phyloP scores from a whole-genome alignment of 2,888 invertebrate species.

The Zhuqinia jingwanae region DNA sequence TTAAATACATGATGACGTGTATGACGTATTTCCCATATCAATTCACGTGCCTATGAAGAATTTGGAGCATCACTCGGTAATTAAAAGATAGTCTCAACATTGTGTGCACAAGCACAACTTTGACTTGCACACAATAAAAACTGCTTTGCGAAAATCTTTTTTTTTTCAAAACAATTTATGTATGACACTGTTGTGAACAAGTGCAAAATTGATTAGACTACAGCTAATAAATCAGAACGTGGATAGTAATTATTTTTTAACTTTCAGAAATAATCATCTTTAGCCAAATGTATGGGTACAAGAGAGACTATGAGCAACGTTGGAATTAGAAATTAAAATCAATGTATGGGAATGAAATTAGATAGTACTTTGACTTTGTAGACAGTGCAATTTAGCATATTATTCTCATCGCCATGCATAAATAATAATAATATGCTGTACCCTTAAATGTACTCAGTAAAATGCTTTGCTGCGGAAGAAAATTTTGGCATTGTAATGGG shows the following conservation, averaged over 20 bases:
- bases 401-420: background rate
- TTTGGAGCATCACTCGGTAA: too few species aligned
- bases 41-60: too few species aligned
- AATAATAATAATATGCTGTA: background rate
- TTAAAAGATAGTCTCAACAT: too few species aligned
- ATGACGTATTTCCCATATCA: too few species aligned
- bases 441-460: too few species aligned
- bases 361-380: background rate
- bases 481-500: background rate
- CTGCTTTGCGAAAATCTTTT: background rate
- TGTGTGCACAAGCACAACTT: too few species aligned
- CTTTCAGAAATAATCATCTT: background rate
- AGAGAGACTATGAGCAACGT: too few species aligned
- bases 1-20: too few species aligned
- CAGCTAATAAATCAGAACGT: constrained; percentile 34
- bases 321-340: background rate
- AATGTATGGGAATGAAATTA: background rate
- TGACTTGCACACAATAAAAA: too few species aligned
- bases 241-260: constrained; percentile 14
- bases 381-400: background rate
- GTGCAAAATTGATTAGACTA: constrained; percentile 56
- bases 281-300: background rate
- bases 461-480: too few species aligned
- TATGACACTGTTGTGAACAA: constrained; percentile 9
- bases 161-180: constrained; percentile 57